These are phyloP conservation scores for Pandion haliaetus DNA, from an alignment of 2,113 vertebrate species.

Conservation along the genomic window DNA sequence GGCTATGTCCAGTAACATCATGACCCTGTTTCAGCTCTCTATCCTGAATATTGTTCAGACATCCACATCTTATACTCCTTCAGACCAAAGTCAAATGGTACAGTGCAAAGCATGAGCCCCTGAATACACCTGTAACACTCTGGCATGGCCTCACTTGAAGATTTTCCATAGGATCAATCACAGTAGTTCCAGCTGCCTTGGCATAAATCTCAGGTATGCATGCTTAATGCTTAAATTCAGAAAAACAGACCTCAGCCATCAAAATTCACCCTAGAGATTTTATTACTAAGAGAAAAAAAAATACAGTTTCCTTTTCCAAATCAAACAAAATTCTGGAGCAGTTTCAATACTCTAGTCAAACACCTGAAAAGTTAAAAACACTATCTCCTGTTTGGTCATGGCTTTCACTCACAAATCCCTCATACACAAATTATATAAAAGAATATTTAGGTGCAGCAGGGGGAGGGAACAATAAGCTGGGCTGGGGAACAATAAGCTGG, in stretches of 20 bases:
- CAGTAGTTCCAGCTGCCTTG: not conserved
- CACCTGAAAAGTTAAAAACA: constrained; percentile 2
- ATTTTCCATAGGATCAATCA: not conserved
- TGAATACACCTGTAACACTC: not conserved
- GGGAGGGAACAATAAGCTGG: not conserved
- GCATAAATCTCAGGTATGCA: not conserved
- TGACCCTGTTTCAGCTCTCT: not conserved
- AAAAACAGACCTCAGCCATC: constrained; percentile 5
- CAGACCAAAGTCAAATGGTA: not conserved
- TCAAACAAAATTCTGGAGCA: constrained; percentile 3
- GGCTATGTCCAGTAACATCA: not conserved
- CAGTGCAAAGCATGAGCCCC: not conserved
- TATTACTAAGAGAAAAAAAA: not conserved
- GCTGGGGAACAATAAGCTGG: not conserved
- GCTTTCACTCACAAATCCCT: not conserved
- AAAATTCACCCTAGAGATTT: not conserved
- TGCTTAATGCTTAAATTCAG: not conserved
- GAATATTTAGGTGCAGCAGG: not conserved
- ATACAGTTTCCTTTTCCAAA: not conserved
- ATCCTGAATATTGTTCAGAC: not conserved
- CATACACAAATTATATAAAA: not conserved
- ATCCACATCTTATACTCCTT: not conserved
- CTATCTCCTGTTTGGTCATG: not conserved
- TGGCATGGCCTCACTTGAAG: not conserved
- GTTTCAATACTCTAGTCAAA: not conserved